Evolutionary conservation across 2,797 vertebrate species (phyloP), one percentile per base, ranked within the genome.

Genomic region (Spea hammondii): DNA sequence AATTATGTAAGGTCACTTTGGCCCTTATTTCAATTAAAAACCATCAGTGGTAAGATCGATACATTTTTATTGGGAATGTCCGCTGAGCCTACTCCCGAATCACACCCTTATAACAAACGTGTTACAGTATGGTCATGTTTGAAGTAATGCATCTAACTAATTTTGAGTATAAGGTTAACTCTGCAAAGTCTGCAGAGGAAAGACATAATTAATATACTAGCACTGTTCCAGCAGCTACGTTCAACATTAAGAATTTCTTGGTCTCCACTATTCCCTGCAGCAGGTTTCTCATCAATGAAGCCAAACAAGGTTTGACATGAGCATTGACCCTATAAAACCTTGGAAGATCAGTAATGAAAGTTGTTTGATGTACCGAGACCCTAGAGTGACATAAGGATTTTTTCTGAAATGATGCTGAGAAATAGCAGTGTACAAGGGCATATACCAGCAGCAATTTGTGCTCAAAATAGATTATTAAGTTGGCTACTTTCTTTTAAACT

Each of bases 241-340:
- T 57, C 68, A 60, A 32, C 69, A 69, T 59, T 74, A 77, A 48
- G 53, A 54, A 44, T 66, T 44, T 48, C 57, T 66, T 72, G 62
- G 60, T 66, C 68, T 72, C 62, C 62, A 60, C 53, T 77, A 9
- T 8, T 60, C 11, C 54, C 74, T 77, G 64, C 9, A 77, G 59
- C 66, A 68, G 55, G 53, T 74, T 77, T 78, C 50, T 79, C 72
- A 77, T 74, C 49, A 80, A 64, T 72, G 66, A n/a, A 46, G 60
- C n/a, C 64, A 78, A 82, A 79, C 32, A 79, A 51, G 9, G 0
- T 73, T 78, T 76, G 80, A 78, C 78, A 54, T 69, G 65, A 79
- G 46, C 12, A 62, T 8, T 64, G 65, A 72, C 62, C 13, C n/a
- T 60, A 69, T 74, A 78, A 69, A 66, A 60, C 32, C 9, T 72